phyloP scores from a whole-genome alignment of 2,888 invertebrate species.

The Margaritifera margaritifera region DNA sequence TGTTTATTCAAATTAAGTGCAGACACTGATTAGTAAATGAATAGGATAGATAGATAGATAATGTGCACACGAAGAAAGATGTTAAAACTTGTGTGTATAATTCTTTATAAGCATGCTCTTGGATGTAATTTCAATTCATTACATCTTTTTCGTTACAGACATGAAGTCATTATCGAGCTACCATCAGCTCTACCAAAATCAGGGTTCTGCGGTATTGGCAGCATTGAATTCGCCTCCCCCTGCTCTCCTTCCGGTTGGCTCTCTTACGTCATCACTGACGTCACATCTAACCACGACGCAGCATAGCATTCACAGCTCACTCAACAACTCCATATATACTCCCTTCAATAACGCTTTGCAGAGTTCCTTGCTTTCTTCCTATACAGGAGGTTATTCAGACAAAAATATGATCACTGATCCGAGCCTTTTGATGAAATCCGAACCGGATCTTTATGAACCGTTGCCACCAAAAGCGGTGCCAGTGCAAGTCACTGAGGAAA shows the following conservation, averaged over 20 bases:
- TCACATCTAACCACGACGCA: constrained; percentile 33
- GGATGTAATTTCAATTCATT: background rate
- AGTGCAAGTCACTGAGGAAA: constrained; percentile 37
- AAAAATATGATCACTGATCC: background rate
- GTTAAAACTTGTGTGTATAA: no score
- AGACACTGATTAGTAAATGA: no score
- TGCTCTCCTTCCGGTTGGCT: constrained; percentile 42
- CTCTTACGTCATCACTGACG: constrained; percentile 37
- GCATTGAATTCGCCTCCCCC: constrained; percentile 42
- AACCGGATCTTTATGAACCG: constrained; percentile 47
- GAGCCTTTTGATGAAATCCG: constrained; percentile 23
- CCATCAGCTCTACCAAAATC: constrained; percentile 36
- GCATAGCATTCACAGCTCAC: no score
- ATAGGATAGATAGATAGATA: no score
- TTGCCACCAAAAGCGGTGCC: constrained; percentile 59
- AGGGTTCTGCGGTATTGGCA: constrained; percentile 44
- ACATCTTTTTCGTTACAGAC: constrained; percentile 32
- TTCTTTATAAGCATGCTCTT: no score
- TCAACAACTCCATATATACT: no score
- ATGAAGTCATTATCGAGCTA: constrained; percentile 40
- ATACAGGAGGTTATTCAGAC: no score
- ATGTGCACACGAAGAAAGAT: no score
- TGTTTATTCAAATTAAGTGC: no score
- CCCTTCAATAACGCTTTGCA: no score
- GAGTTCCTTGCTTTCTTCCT: no score